Conservation (phyloP, 2,797 vertebrate species). For the Sorex maritimensis region DNA sequence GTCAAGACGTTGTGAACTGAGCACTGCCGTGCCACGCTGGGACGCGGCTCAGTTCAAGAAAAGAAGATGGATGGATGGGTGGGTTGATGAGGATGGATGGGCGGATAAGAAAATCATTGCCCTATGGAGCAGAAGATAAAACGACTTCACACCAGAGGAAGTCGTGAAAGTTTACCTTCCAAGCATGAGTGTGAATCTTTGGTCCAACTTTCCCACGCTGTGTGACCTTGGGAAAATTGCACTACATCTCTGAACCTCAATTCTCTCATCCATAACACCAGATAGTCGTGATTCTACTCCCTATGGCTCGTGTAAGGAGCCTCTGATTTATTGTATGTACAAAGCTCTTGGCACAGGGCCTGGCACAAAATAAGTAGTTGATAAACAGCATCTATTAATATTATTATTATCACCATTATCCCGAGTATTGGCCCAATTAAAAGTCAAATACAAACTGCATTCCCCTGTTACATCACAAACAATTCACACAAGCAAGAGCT, state of each 20-base stretch:
- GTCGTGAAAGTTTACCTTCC: not conserved
- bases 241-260: not conserved
- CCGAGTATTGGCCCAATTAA: not conserved
- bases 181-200: not conserved
- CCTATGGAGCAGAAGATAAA: not conserved
- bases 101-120: not conserved
- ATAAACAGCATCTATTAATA: not conserved
- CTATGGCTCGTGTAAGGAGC: not conserved
- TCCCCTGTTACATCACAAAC: no score
- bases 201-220: not conserved
- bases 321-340: not conserved
- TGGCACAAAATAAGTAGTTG: not conserved
- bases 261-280: not conserved
- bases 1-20: slow-evolving; percentile 17
- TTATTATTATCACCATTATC: not conserved
- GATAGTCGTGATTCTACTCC: not conserved
- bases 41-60: slow-evolving; percentile 23
- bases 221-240: not conserved
- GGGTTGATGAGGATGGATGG: not conserved
- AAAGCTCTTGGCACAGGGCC: not conserved
- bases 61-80: not conserved
- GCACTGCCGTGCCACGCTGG: not conserved
- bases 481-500: slow-evolving; percentile 17
- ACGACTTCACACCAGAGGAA: not conserved
- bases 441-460: not conserved